Evolutionary conservation across 2,113 vertebrate species (phyloP).

Genomic region (Corynorhinus townsendii): DNA sequence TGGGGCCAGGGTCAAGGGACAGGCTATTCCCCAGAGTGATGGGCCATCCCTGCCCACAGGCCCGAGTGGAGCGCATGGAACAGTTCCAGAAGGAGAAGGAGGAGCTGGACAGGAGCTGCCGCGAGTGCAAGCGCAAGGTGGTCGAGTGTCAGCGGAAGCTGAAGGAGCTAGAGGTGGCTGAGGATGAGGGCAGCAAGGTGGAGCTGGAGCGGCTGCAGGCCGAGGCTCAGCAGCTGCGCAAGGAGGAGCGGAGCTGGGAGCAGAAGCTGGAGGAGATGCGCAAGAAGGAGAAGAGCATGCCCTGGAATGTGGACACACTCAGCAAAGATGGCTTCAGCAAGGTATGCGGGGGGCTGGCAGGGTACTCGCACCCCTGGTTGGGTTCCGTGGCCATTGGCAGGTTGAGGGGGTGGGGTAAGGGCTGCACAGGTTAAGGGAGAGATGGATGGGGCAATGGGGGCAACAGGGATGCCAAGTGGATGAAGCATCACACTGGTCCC

Average conservation of each 20-base stretch:
- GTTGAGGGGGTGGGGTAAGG: rapidly evolving
- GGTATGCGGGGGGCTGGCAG: conserved; percentile 69
- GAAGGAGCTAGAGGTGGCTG: conserved; percentile 76
- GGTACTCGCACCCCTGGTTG: background rate
- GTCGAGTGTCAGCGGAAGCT: conserved; percentile 83
- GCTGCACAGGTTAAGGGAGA: background rate
- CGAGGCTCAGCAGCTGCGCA: conserved; percentile 84
- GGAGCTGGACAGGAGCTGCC: conserved; percentile 82
- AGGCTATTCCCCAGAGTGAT: background rate
- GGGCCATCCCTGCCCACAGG: conserved; percentile 69
- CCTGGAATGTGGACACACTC: conserved; percentile 93
- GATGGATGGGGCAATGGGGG: rapidly evolving
- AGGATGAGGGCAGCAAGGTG: conserved; percentile 30
- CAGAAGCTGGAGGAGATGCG: conserved; percentile 83
- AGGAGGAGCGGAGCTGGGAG: conserved; percentile 83
- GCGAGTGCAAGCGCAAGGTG: conserved; percentile 82
- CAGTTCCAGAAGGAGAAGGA: conserved; percentile 90
- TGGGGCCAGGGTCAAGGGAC: no score
- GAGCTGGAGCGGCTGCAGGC: conserved; percentile 81
- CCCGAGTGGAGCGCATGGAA: conserved; percentile 89
- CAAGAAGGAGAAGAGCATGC: conserved; percentile 87
- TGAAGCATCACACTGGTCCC: conserved; percentile 19
- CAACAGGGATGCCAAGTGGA: background rate
- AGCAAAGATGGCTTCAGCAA: conserved; percentile 94
- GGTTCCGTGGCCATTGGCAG: rapidly evolving